These are phyloP conservation scores for Ophraella communa DNA, from an alignment of 2,888 invertebrate species.

Conservation along the genomic window DNA sequence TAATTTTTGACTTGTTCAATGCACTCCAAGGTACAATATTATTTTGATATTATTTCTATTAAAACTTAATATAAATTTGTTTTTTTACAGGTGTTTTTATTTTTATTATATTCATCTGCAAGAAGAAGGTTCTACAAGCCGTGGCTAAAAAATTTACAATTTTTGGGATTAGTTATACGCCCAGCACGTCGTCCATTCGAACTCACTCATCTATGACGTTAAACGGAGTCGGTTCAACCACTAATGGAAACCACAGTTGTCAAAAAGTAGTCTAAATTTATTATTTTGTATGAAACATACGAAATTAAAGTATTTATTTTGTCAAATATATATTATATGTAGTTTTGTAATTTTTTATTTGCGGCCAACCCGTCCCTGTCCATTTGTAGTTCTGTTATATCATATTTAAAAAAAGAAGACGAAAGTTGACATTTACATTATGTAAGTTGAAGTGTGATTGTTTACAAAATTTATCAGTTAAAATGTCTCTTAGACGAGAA, in stretches of 20 bases:
- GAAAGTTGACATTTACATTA: conserved; percentile 16
- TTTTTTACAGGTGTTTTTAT: conserved; percentile 43
- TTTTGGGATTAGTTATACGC: not conserved
- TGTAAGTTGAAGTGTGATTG: conserved; percentile 2
- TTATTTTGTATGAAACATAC: not conserved
- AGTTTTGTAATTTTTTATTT: not conserved
- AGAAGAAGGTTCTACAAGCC: conserved; percentile 35
- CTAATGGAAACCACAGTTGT: conserved; percentile 7
- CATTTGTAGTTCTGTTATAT: not conserved
- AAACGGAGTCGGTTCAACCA: conserved; percentile 21
- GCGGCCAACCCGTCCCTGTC: not conserved
- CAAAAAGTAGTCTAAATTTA: not conserved
- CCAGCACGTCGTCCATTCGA: conserved; percentile 17
- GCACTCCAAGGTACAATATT: conserved; percentile 72
- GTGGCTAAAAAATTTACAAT: conserved; percentile 20
- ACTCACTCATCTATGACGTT: conserved; percentile 26
- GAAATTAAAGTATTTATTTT: not conserved
- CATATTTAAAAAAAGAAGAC: not conserved
- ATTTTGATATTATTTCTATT: too few relatives aligned
- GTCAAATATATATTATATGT: not conserved
- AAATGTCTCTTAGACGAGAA: conserved; percentile 58
- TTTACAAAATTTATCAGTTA: conserved; percentile 4
- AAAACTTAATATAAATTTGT: not conserved
- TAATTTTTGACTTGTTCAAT: conserved; percentile 70
- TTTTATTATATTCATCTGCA: conserved; percentile 46